Base-by-base conservation (phyloP, 2,797 vertebrate genomes). In the Fratercula arctica region DNA sequence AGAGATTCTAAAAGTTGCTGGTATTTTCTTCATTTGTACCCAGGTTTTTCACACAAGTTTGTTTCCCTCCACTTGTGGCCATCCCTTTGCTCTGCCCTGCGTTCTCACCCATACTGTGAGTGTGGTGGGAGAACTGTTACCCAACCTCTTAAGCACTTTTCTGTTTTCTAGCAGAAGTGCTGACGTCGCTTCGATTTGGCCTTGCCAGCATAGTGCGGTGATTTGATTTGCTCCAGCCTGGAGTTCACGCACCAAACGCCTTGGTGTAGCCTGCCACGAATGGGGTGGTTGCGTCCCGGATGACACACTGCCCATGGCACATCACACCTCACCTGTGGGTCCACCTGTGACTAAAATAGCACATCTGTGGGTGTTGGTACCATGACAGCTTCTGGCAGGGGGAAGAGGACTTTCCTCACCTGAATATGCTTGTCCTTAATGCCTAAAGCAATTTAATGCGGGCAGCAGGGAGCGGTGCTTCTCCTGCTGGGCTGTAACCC, bases 241-340 rank as follows among this genome's bases (percentile, higher is more conserved):
- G 35, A 75, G n/a, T 20, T 75, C 5, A 17, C 5, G 1, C 3
- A 4, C 57, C 48, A 61, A 31, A 60, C 28, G 4, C 10, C 76
- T 53, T 35, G 39, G 53, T 1, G 0, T 72, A 29, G 59, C 48
- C 46, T 69, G 66, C 50, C 4, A 7, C 3, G 1, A 68, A 53
- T 68, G 61, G 46, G 41, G 21, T 51, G 68, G 33, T 76, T 59
- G 11, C 17, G 3, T 54, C 78, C 29, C 59, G 25, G 66, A 19
- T 66, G 74, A 61, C 3, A 2, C 56, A 8, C 3, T 31, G 35
- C 33, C 3, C 4, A 2, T 0, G 2, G 24, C 2, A 4, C 41
- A 12, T 81, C 28, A 2, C 41, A 60, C 73, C 29, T 2, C 60
- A 41, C 64, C 53, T 81, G 26, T 46, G 50, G 53, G 72, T 72